phyloP scores from a whole-genome alignment of 2,888 invertebrate genomes.

The Nemotelus pantherinus region DNA sequence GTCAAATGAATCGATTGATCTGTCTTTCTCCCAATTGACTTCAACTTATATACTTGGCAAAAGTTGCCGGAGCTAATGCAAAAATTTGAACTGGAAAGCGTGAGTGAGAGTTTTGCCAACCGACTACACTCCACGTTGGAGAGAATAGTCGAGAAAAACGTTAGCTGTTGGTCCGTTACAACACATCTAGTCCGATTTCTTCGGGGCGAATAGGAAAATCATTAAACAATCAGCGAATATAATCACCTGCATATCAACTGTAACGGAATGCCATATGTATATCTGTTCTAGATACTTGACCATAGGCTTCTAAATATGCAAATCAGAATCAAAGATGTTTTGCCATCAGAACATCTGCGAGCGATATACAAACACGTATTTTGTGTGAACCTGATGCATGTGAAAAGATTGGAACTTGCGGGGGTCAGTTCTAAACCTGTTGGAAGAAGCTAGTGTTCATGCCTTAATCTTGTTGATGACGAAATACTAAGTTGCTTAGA shows the following conservation, averaged over 20 bases:
- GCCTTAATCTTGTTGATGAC: too few species aligned
- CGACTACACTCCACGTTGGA: not conserved
- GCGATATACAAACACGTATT: not conserved
- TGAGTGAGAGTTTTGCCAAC: conserved; percentile 33
- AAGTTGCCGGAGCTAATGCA: conserved; percentile 1
- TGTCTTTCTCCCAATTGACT: conserved; percentile 29
- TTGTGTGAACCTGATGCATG: not conserved
- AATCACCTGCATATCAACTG: not conserved
- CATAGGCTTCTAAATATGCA: conserved; percentile 32
- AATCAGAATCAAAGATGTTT: conserved; percentile 4
- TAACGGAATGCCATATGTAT: conserved; percentile 17
- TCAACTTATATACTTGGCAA: conserved; percentile 31
- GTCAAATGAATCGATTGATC: conserved; percentile 12
- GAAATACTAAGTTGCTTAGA: too few species aligned
- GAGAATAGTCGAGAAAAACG: conserved; percentile 15
- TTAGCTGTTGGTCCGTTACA: conserved; percentile 29
- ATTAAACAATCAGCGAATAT: not conserved
- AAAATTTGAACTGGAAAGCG: not conserved
- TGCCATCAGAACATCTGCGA: not conserved
- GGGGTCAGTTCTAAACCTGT: conserved; percentile 13
- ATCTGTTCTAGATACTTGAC: conserved; percentile 13
- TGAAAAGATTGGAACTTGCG: not conserved
- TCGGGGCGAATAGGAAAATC: conserved; percentile 9
- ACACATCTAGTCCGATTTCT: conserved; percentile 20
- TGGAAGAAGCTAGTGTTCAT: not conserved